These are phyloP conservation scores for Berghia stephanieae DNA, from an alignment of 1,140 invertebrate species.

Conservation along the genomic window DNA sequence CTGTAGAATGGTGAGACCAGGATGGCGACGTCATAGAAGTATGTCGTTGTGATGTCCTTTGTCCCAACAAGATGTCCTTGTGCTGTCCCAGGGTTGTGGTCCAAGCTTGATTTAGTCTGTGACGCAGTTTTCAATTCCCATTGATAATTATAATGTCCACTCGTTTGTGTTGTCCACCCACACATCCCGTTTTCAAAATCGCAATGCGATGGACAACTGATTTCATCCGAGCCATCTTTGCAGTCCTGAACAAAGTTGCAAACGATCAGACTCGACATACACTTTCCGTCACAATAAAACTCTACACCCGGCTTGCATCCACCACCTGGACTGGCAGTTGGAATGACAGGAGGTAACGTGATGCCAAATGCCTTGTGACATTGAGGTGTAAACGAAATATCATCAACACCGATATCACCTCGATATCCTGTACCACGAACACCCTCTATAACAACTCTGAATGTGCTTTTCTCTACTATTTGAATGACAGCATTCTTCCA, in stretches of 20 bases:
- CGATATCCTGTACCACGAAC: slow-evolving; percentile 33
- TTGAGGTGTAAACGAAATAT: slow-evolving; percentile 35
- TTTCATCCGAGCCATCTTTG: slow-evolving; percentile 50
- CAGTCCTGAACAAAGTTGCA: slow-evolving; percentile 78
- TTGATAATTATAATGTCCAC: too few relatives aligned
- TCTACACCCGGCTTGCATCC: slow-evolving; percentile 50
- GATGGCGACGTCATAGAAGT: slow-evolving; percentile 34
- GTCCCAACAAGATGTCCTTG: slow-evolving; percentile 44
- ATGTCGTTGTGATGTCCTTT: slow-evolving; percentile 26
- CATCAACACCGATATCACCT: slow-evolving; percentile 51
- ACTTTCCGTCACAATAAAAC: slow-evolving; percentile 47
- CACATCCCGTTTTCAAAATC: slow-evolving; percentile 52
- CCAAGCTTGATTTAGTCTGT: slow-evolving; percentile 40
- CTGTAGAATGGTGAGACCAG: slow-evolving; percentile 54
- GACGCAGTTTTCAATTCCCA: too few relatives aligned
- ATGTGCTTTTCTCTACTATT: slow-evolving; percentile 5
- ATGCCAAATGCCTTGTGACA: slow-evolving; percentile 15
- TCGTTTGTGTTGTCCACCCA: slow-evolving; percentile 48
- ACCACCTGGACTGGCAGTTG: slow-evolving; percentile 39
- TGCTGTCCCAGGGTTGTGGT: slow-evolving; percentile 48
- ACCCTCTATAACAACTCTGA: slow-evolving; percentile 44
- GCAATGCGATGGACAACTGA: slow-evolving; percentile 44
- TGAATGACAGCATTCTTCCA: not conserved
- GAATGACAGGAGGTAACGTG: slow-evolving; percentile 42
- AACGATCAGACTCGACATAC: slow-evolving; percentile 41